phyloP scores from a whole-genome alignment of 2,888 invertebrate species.

The Dynastes grantii region DNA sequence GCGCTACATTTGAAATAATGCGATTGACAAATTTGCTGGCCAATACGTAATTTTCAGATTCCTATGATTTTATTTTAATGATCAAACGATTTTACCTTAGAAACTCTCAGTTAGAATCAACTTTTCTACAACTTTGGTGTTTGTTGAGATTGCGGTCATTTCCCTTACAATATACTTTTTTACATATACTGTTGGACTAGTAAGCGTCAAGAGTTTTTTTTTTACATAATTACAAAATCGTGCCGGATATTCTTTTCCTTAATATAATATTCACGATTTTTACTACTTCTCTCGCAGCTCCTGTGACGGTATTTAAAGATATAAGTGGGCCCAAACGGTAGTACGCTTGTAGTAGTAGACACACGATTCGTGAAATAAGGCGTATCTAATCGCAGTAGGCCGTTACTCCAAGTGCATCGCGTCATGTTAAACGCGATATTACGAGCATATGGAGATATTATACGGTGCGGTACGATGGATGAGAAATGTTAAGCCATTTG shows the following conservation, averaged over 20 bases:
- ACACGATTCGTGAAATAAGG: constrained; percentile 20
- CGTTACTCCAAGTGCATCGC: not conserved
- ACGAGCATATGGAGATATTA: not conserved
- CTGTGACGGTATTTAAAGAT: constrained; percentile 16
- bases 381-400: constrained; percentile 19
- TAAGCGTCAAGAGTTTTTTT: not conserved
- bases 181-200: not conserved
- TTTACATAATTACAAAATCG: not conserved
- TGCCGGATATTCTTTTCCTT: not conserved
- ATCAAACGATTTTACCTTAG: too few species aligned
- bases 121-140: too few species aligned
- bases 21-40: too few species aligned
- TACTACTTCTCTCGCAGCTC: not conserved
- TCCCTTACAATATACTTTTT: too few species aligned
- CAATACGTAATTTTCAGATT: too few species aligned
- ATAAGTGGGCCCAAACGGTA: constrained; percentile 6
- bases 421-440: not conserved
- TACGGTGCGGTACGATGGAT: not conserved
- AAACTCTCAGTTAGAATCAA: too few species aligned
- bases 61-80: too few species aligned
- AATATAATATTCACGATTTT: constrained; percentile 18
- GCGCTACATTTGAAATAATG: too few species aligned
- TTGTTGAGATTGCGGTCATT: too few species aligned
- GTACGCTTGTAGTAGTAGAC: not conserved
- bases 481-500: constrained; percentile 15